Percentiles rank a stretch among this genome's conserved stretches.
Conservation (phyloP, 2,113 vertebrate species). For the Syngnathus typhle region DNA sequence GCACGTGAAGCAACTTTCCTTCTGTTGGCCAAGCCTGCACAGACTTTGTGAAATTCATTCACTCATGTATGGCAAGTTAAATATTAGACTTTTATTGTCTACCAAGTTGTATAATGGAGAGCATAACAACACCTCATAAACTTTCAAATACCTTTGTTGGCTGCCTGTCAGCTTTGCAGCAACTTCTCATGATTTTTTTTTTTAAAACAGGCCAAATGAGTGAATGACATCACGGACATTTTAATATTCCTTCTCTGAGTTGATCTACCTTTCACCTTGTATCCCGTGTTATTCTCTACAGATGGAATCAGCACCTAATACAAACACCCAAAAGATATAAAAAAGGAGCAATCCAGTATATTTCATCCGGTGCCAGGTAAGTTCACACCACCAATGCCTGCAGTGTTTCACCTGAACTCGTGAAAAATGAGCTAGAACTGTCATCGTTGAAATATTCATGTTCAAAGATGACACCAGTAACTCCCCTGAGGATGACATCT, state of each 20-base stretch:
- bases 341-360: slow-evolving; percentile 30
- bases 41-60: background rate
- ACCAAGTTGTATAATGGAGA: slow-evolving; percentile 7
- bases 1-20: background rate
- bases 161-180: background rate
- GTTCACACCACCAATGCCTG: background rate
- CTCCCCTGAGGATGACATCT: slow-evolving; percentile 27
- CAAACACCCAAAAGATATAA: slow-evolving; percentile 41
- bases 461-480: slow-evolving; percentile 43
- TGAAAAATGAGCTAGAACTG: slow-evolving; percentile 14
- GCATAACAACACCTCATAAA: slow-evolving; percentile 8
- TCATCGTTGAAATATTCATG: slow-evolving; percentile 22
- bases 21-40: background rate
- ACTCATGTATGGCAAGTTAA: background rate
- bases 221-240: background rate
- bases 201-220: no score
- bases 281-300: slow-evolving; percentile 40
- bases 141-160: slow-evolving; percentile 4
- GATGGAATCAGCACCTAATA: slow-evolving; percentile 59
- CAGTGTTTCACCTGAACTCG: slow-evolving; percentile 21
- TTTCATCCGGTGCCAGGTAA: slow-evolving; percentile 46
- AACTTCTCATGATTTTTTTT: background rate
- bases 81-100: background rate
- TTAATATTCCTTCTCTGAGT: background rate
- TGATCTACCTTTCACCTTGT: background rate